phyloP scores from a whole-genome alignment of 1,140 invertebrate species.

The Drosophila parvula region DNA sequence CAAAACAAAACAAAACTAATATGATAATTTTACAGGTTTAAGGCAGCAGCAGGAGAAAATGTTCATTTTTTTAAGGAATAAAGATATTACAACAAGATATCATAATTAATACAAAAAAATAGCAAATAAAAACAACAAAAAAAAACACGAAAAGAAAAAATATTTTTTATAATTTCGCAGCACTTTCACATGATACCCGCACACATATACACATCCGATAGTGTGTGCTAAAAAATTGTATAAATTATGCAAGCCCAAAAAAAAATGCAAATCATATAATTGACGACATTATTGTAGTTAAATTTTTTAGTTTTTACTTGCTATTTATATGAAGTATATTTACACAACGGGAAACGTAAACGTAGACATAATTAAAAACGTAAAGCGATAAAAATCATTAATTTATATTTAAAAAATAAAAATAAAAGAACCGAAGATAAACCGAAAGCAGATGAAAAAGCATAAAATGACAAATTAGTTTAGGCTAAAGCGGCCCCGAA shows the following conservation, averaged over 20 bases:
- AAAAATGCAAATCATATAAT: constrained; percentile 53
- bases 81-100: constrained; percentile 53
- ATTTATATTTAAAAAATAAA: constrained; percentile 46
- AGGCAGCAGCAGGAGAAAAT: constrained; percentile 47
- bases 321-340: constrained; percentile 77
- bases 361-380: constrained; percentile 50
- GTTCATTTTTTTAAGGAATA: constrained; percentile 72
- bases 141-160: constrained; percentile 40
- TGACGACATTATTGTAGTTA: constrained; percentile 56
- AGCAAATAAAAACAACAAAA: constrained; percentile 41
- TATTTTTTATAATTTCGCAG: constrained; percentile 69
- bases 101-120: constrained; percentile 64
- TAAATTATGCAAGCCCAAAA: constrained; percentile 46
- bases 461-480: constrained; percentile 60
- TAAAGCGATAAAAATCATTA: constrained; percentile 58
- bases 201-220: constrained; percentile 37
- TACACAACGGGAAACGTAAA: constrained; percentile 63
- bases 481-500: constrained; percentile 49
- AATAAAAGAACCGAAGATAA: constrained; percentile 22
- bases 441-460: constrained; percentile 43
- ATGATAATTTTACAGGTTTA: constrained; percentile 67
- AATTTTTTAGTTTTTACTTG: constrained; percentile 74
- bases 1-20: constrained; percentile 25
- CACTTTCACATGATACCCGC: constrained; percentile 60
- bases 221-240: constrained; percentile 60